phyloP scores from a whole-genome alignment of 2,113 vertebrate species.

The Prolemur simus region DNA sequence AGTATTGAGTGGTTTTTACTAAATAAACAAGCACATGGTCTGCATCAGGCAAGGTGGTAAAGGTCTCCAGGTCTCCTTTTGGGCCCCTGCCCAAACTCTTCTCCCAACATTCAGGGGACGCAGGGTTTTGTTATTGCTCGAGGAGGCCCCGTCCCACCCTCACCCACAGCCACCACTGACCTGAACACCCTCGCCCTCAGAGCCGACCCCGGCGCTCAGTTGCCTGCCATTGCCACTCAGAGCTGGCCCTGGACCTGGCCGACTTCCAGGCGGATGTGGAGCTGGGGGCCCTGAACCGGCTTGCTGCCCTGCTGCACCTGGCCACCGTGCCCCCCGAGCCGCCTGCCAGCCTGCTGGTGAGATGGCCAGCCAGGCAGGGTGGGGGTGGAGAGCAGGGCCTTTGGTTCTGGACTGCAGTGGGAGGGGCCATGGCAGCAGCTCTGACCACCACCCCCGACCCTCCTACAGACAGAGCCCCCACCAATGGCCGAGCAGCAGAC shows the following conservation, averaged over 20 bases:
- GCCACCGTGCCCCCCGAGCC: constrained; percentile 24
- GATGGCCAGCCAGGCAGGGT: not conserved
- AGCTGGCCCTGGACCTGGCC: constrained; percentile 76
- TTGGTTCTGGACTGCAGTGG: not conserved
- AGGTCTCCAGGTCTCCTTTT: not conserved
- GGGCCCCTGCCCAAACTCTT: not conserved
- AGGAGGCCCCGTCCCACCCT: not conserved
- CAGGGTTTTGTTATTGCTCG: not conserved
- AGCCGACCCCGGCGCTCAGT: constrained; percentile 67
- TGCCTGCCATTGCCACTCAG: constrained; percentile 68
- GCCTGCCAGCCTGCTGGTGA: constrained; percentile 60
- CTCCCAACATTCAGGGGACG: not conserved
- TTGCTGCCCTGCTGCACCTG: constrained; percentile 67
- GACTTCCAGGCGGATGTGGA: constrained; percentile 80
- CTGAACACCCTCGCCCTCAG: constrained; percentile 42
- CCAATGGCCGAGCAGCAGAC: constrained; percentile 60
- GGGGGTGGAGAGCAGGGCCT: not conserved
- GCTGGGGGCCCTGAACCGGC: constrained; percentile 79
- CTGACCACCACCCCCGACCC: not conserved
- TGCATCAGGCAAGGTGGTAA: fast-evolving
- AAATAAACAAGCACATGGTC: not conserved
- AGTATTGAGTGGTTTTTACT: not conserved
- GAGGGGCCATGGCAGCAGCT: not conserved
- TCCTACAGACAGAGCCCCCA: constrained; percentile 66
- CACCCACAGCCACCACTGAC: not conserved